Evolutionary conservation across 2,113 vertebrate genomes (phyloP).

Genomic region (Lutjanus erythropterus): DNA sequence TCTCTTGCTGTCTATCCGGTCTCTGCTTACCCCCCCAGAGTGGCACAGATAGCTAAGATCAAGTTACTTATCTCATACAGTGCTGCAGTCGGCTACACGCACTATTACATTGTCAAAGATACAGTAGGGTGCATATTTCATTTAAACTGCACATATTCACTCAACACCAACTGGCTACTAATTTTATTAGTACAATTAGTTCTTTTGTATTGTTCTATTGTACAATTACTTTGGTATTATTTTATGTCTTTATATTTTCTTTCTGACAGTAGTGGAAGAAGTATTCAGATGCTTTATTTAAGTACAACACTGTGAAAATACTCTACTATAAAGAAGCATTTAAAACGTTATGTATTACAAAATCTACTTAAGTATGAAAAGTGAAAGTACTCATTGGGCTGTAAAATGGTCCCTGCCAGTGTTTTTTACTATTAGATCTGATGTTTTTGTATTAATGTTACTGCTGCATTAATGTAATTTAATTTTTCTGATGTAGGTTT

Average conservation of each 20-base stretch:
- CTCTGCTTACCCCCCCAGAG: slow-evolving; percentile 39
- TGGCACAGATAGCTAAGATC: slow-evolving; percentile 62
- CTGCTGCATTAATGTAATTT: too few species aligned
- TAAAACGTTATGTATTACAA: too few species aligned
- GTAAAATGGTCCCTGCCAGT: too few species aligned
- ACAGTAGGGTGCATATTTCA: background rate
- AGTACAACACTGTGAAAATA: too few species aligned
- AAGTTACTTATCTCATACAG: slow-evolving; percentile 70
- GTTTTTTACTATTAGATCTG: too few species aligned
- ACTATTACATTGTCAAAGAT: slow-evolving; percentile 7
- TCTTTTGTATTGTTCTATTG: background rate
- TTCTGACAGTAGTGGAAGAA: too few species aligned
- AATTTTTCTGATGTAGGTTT: too few species aligned
- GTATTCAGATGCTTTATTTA: too few species aligned
- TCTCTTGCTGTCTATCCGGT: slow-evolving; percentile 22
- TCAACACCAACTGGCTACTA: background rate
- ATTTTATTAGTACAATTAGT: background rate
- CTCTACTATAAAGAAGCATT: too few species aligned
- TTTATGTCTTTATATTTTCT: background rate
- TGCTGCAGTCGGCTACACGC: slow-evolving; percentile 39
- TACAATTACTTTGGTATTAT: background rate
- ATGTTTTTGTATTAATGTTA: too few species aligned
- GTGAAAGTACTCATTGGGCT: too few species aligned
- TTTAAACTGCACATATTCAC: background rate
- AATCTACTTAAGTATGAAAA: too few species aligned